phyloP scores from a whole-genome alignment of 2,113 vertebrate genomes.

The Eira barbara region DNA sequence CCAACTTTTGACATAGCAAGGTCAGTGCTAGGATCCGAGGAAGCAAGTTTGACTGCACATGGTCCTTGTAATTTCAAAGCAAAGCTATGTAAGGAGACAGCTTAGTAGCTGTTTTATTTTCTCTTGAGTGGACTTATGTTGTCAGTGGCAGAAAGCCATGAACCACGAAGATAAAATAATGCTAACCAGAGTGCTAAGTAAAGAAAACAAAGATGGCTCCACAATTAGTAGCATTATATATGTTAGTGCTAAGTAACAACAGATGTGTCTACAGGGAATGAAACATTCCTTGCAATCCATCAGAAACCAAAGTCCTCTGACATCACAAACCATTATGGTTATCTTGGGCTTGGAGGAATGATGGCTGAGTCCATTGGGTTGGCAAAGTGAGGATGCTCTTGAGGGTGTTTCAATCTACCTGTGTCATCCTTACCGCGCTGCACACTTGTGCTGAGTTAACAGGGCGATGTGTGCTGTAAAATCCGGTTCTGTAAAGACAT shows the following conservation, averaged over 20 bases:
- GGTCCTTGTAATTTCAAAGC: slow-evolving; percentile 67
- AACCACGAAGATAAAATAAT: slow-evolving; percentile 90
- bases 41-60: slow-evolving; percentile 48
- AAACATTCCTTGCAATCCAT: slow-evolving; percentile 84
- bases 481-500: slow-evolving; percentile 84
- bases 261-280: slow-evolving; percentile 84
- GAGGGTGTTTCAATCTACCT: slow-evolving; percentile 73
- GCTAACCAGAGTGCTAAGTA: slow-evolving; percentile 87
- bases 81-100: slow-evolving; percentile 75
- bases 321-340: slow-evolving; percentile 79
- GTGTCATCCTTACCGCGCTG: slow-evolving; percentile 63
- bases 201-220: slow-evolving; percentile 90
- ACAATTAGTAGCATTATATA: slow-evolving; percentile 90
- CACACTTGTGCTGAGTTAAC: slow-evolving; percentile 81
- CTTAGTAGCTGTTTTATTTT: slow-evolving; percentile 84
- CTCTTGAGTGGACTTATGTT: slow-evolving; percentile 86
- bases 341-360: slow-evolving; percentile 67
- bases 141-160: slow-evolving; percentile 86
- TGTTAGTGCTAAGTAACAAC: slow-evolving; percentile 88
- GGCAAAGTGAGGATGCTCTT: slow-evolving; percentile 45
- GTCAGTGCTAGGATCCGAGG: slow-evolving; percentile 38
- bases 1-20: slow-evolving; percentile 49
- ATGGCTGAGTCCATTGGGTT: slow-evolving; percentile 56
- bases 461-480: slow-evolving; percentile 75
- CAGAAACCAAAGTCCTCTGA: slow-evolving; percentile 81